Percentiles rank a stretch among this genome's conserved stretches.
Evolutionary conservation across 2,797 vertebrate species (phyloP).

Genomic region (Hybognathus amarus): DNA sequence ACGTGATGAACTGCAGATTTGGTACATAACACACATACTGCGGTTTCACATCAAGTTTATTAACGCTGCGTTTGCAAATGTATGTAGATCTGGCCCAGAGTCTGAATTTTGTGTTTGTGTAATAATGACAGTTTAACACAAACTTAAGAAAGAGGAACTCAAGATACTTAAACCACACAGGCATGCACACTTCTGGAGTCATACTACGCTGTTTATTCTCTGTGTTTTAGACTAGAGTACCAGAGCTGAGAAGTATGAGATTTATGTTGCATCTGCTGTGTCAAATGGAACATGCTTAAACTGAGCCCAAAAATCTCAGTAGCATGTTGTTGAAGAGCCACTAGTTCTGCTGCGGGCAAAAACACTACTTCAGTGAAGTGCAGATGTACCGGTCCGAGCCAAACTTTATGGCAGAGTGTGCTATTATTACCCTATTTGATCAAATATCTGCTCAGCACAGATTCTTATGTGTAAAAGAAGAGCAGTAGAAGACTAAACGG

Average conservation of each 20-base stretch:
- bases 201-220: not conserved
- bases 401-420: not conserved
- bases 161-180: not conserved
- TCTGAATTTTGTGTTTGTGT: not conserved
- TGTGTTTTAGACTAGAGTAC: not conserved
- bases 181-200: not conserved
- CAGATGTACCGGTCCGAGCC: not conserved
- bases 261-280: not conserved
- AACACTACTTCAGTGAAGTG: not conserved
- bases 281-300: conserved; percentile 31
- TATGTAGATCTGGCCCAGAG: too few species aligned
- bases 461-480: not conserved
- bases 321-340: conserved; percentile 13
- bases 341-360: conserved; percentile 8
- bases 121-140: conserved; percentile 18
- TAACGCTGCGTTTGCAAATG: too few species aligned
- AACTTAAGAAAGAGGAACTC: conserved; percentile 40
- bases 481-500: not conserved
- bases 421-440: not conserved
- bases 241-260: not conserved
- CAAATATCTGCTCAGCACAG: not conserved
- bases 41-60: too few species aligned
- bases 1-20: too few species aligned
- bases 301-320: not conserved
- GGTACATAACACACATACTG: too few species aligned